phyloP scores from a whole-genome alignment of 2,113 vertebrate species.

The Chloebia gouldiae region DNA sequence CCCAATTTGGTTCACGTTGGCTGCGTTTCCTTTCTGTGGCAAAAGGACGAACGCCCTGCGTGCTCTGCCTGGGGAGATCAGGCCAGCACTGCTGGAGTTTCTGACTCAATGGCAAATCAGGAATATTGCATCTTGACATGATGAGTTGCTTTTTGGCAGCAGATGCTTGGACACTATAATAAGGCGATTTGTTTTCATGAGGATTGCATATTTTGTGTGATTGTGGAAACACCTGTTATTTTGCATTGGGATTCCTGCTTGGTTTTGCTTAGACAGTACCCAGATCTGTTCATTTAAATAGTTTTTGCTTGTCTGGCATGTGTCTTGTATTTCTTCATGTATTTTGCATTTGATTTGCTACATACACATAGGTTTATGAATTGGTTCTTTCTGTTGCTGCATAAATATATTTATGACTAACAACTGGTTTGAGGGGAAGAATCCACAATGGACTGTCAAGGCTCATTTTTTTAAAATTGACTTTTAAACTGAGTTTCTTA shows the following conservation, averaged over 20 bases:
- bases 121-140: slow-evolving; percentile 72
- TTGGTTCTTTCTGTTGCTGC: slow-evolving; percentile 81
- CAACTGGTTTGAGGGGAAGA: neutral
- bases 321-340: slow-evolving; percentile 46
- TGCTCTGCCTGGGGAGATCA: neutral
- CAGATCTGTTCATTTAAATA: slow-evolving; percentile 42
- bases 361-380: slow-evolving; percentile 64
- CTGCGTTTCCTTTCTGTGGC: slow-evolving; percentile 5
- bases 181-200: slow-evolving; percentile 72
- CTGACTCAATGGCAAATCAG: slow-evolving; percentile 57
- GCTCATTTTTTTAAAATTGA: neutral
- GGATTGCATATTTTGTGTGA: slow-evolving; percentile 67
- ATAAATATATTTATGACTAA: neutral
- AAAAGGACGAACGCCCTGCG: slow-evolving; percentile 4
- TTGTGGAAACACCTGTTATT: slow-evolving; percentile 73
- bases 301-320: slow-evolving; percentile 75
- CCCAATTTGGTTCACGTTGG: neutral
- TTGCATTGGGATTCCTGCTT: slow-evolving; percentile 64
- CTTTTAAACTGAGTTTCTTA: neutral
- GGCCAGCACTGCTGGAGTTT: slow-evolving; percentile 24
- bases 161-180: slow-evolving; percentile 78
- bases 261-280: slow-evolving; percentile 52
- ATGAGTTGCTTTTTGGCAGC: slow-evolving; percentile 65
- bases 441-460: neutral
- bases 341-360: slow-evolving; percentile 47